These are phyloP conservation scores for Balaenoptera acutorostrata DNA, from an alignment of 2,113 vertebrate genomes.

Conservation along the genomic window DNA sequence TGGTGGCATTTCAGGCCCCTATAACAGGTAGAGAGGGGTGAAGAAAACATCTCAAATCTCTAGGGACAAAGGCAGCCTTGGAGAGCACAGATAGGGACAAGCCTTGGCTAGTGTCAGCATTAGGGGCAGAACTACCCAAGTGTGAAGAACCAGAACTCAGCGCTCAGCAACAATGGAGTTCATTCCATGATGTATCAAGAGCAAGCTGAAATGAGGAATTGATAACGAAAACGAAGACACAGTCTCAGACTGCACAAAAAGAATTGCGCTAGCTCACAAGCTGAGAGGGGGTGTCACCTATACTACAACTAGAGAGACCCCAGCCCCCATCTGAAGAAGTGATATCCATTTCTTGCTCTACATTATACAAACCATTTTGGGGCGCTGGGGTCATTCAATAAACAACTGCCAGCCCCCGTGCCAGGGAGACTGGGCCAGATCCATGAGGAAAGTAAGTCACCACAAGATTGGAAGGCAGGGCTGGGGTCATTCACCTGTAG, in stretches of 20 bases:
- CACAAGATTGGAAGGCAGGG: neutral
- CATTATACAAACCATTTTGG: neutral
- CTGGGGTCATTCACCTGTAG: neutral
- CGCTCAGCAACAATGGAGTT: neutral
- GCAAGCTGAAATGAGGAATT: neutral
- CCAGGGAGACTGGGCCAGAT: neutral
- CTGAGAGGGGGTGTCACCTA: neutral
- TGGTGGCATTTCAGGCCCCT: neutral
- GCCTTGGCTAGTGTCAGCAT: neutral
- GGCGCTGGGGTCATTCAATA: neutral
- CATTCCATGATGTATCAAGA: neutral
- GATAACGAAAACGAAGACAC: neutral
- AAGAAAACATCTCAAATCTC: neutral
- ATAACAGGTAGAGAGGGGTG: neutral
- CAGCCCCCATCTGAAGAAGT: neutral
- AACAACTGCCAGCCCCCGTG: neutral
- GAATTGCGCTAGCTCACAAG: neutral
- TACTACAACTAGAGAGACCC: neutral
- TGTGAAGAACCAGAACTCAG: neutral
- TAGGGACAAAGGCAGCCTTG: neutral
- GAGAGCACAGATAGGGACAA: neutral
- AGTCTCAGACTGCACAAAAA: neutral
- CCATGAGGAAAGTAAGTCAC: neutral
- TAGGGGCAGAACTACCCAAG: neutral
- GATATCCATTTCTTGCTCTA: neutral